A percentile compares a stretch with the other conserved stretches of the same genome.
phyloP scores from a whole-genome alignment of 2,888 invertebrate species.

The Danaus chrysippus region DNA sequence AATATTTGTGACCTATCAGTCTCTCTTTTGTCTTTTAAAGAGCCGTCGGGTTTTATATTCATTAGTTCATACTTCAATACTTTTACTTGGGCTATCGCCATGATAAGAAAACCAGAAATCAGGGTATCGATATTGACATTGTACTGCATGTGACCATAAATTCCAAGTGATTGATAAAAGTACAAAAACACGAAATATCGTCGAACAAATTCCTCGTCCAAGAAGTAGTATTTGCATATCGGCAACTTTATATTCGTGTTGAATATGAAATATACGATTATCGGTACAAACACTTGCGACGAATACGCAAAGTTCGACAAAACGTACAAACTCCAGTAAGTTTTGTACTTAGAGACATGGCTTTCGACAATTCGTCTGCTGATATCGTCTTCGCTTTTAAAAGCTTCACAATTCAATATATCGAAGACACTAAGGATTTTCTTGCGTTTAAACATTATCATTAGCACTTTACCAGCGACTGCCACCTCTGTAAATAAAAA shows the following conservation, averaged over 20 bases:
- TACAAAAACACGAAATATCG: constrained; percentile 48
- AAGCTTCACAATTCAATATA: constrained; percentile 50
- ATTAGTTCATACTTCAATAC: constrained; percentile 47
- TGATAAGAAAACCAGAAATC: constrained; percentile 50
- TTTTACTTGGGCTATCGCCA: constrained; percentile 51
- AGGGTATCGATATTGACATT: constrained; percentile 56
- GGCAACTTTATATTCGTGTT: constrained; percentile 48
- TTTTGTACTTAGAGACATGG: constrained; percentile 40
- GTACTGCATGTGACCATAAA: constrained; percentile 61
- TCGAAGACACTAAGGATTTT: constrained; percentile 48
- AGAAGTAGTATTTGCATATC: constrained; percentile 61
- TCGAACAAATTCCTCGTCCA: constrained; percentile 45
- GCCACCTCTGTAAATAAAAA: constrained; percentile 40
- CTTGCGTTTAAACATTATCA: constrained; percentile 47
- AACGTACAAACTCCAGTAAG: constrained; percentile 41
- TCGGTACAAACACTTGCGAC: constrained; percentile 43
- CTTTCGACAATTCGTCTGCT: constrained; percentile 42
- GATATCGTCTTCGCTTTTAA: constrained; percentile 43
- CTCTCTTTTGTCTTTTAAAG: constrained; percentile 15
- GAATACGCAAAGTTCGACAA: constrained; percentile 44
- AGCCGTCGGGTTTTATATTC: constrained; percentile 39
- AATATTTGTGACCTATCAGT: constrained; percentile 27
- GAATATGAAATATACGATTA: constrained; percentile 43
- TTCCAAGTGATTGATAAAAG: constrained; percentile 54
- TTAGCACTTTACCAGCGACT: constrained; percentile 46